Evolutionary conservation across 2,888 invertebrate genomes (phyloP).

Genomic region (Pristionchus exspectatus): DNA sequence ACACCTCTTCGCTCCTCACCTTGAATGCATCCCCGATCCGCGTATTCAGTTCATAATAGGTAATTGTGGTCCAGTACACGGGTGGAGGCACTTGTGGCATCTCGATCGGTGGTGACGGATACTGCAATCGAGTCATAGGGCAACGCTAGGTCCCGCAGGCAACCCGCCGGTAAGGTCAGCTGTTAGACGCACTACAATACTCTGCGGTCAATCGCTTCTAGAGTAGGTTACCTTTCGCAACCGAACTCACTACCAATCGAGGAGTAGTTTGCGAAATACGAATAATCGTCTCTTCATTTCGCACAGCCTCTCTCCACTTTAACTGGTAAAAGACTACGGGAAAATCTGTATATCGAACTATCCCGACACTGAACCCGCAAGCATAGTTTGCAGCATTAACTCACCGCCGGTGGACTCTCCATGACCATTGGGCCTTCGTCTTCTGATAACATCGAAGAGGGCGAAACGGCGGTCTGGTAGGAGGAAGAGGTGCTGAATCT

Average conservation of each 20-base stretch:
- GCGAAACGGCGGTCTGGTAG: constrained; percentile 44
- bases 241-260: too few relatives aligned
- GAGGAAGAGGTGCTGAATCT: constrained; percentile 50
- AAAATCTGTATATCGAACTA: not conserved
- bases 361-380: too few relatives aligned
- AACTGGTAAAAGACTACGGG: too few relatives aligned
- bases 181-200: too few relatives aligned
- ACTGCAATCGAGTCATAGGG: not conserved
- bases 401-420: constrained; percentile 3
- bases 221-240: too few relatives aligned
- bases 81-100: constrained; percentile 81
- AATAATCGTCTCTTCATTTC: too few relatives aligned
- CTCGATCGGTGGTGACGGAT: not conserved
- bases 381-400: not conserved
- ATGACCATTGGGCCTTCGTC: constrained; percentile 27
- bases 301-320: too few relatives aligned
- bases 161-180: too few relatives aligned
- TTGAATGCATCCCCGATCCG: constrained; percentile 94
- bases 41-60: constrained; percentile 97
- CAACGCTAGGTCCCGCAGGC: too few relatives aligned
- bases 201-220: too few relatives aligned
- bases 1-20: constrained; percentile 73
- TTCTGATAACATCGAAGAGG: constrained; percentile 49
- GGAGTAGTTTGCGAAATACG: too few relatives aligned
- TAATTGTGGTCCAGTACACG: constrained; percentile 96